A percentile compares a stretch with the other conserved stretches of the same genome.
Evolutionary conservation across 2,888 invertebrate genomes (phyloP).

Genomic region (Pseudoips prasinana): DNA sequence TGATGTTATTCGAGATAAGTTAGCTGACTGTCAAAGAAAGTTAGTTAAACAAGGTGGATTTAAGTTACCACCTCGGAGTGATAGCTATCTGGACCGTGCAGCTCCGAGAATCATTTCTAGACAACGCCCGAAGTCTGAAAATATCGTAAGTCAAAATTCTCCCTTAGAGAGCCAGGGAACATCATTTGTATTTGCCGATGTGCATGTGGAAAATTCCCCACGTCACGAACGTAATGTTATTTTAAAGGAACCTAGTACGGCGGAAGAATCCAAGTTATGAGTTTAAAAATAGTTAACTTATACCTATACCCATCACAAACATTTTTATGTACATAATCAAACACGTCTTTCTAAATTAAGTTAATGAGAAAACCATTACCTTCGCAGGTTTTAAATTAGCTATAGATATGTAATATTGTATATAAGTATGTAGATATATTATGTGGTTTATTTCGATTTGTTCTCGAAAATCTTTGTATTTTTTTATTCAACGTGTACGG

Average conservation of each 20-base stretch:
- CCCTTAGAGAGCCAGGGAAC: conserved; percentile 51
- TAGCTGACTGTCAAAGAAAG: conserved; percentile 71
- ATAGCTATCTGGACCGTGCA: conserved; percentile 47
- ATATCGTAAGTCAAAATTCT: conserved; percentile 58
- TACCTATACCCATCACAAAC: no score
- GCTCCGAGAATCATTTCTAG: conserved; percentile 43
- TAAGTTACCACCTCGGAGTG: conserved; percentile 61
- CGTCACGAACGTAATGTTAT: conserved; percentile 37
- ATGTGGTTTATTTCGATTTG: neutral
- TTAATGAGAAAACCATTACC: no score
- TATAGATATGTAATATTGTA: no score
- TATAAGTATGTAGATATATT: no score
- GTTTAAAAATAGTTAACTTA: conserved; percentile 1
- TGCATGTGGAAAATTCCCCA: conserved; percentile 50
- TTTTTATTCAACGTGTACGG: conserved; percentile 10
- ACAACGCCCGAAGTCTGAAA: conserved; percentile 56
- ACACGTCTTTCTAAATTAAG: no score
- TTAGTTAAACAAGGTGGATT: conserved; percentile 63
- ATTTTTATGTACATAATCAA: no score
- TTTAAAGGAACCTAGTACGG: conserved; percentile 40
- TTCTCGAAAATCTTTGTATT: conserved; percentile 13
- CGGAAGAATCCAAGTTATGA: conserved; percentile 70
- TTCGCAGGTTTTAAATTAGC: no score
- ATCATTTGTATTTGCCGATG: conserved; percentile 64
- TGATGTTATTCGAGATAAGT: conserved; percentile 77